Percentiles rank a stretch among this genome's conserved stretches.
These are phyloP conservation scores for Stictocephala bisonia DNA, from an alignment of 2,888 invertebrate species.

Conservation along the genomic window DNA sequence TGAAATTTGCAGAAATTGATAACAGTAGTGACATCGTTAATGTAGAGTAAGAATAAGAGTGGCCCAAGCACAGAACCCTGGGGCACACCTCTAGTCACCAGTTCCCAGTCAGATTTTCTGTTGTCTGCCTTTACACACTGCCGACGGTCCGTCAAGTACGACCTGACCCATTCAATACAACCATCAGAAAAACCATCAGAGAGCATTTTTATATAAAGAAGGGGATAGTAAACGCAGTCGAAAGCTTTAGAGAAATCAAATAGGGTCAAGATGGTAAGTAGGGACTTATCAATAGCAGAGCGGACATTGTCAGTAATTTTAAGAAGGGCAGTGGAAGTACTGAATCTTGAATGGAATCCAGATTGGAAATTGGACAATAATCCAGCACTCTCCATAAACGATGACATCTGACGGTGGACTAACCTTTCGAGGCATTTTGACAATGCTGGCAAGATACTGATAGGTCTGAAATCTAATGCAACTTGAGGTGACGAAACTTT, in stretches of 20 bases:
- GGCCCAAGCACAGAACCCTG: slow-evolving; percentile 20
- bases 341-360: neutral
- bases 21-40: neutral
- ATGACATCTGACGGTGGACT: neutral
- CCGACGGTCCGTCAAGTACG: slow-evolving; percentile 16
- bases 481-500: neutral
- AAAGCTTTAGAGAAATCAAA: slow-evolving; percentile 4
- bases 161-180: neutral
- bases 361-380: neutral
- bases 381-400: neutral
- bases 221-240: slow-evolving; percentile 5
- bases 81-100: slow-evolving; percentile 2
- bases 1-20: slow-evolving; percentile 10
- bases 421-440: neutral
- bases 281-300: neutral
- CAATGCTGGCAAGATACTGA: neutral
- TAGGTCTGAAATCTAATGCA: neutral
- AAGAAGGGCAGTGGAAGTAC: neutral
- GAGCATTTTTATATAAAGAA: neutral
- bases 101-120: neutral
- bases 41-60: slow-evolving; percentile 12
- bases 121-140: slow-evolving; percentile 17
- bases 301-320: slow-evolving; percentile 10
- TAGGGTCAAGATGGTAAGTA: neutral
- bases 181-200: neutral